Base-by-base conservation (phyloP, 2,797 vertebrate species). In the Myoxocephalus aenaeus region DNA sequence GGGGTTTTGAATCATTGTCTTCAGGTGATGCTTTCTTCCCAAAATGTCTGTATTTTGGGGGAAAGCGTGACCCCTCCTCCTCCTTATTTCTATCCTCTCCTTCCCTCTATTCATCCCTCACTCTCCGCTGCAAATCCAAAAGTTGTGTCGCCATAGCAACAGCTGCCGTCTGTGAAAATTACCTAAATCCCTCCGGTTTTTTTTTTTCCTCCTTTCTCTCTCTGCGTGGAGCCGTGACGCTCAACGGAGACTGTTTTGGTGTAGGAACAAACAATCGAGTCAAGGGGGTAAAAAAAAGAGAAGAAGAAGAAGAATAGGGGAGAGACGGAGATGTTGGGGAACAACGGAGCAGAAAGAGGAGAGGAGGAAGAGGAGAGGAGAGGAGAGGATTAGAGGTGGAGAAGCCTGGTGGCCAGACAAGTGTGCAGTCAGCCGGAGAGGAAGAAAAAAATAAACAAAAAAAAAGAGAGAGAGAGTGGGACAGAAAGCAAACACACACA, bases 81-180 rank as follows among this genome's bases (percentile, higher is more conserved):
- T 20, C 6, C 44, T 38, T 50, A 72, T 58, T 44, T 53, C 62
- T 25, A 13, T 65, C 70, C 70, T 73, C 70, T 81, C 71, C 63
- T 57, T 88, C 89, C 86, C 83, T 90, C 90, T 90, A 90, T 92
- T 93, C 90, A 92, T 89, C 88, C 88, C 75, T 86, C 62, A 65
- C 85, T 86, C 82, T 90, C 80, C 77, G 85, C 81, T 56, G 89
- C 86, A 92, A 94, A 94, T 92, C 92, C 85, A 87, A 95, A 95
- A 95, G 92, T 94, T 95, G 92, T 90, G 92, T 95, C 92, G 36
- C 94, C 94, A 95, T 96, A 93, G 95, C 93, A 96, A 96, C 94
- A 95, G 92, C 94, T 94, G 89, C 91, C 81, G 73, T 94, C 91
- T 93, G 92, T 83, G 53, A 94, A 95, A 94, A 94, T 92, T 94